phyloP scores from a whole-genome alignment of 2,113 vertebrate genomes.

The Corythoichthys intestinalis region DNA sequence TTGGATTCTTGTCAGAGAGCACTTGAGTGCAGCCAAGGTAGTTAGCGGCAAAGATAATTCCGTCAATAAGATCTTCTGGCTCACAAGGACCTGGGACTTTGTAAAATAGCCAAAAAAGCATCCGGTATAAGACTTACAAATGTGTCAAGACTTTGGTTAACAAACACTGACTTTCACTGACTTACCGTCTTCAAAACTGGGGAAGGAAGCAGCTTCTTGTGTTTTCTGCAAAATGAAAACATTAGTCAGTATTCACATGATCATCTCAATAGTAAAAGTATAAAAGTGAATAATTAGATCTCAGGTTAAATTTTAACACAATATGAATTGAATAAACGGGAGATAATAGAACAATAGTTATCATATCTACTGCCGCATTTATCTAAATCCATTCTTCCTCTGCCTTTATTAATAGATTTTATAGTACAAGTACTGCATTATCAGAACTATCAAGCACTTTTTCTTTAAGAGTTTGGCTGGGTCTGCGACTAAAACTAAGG shows the following conservation, averaged over 20 bases:
- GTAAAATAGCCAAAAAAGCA: slow-evolving; percentile 13
- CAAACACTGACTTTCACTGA: slow-evolving; percentile 7
- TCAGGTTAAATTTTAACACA: neutral
- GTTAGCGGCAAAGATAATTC: slow-evolving; percentile 98
- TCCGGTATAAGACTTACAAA: slow-evolving; percentile 1
- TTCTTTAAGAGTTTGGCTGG: too few relatives aligned
- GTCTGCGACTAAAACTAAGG: too few relatives aligned
- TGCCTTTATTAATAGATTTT: too few relatives aligned
- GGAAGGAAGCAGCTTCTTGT: slow-evolving; percentile 90
- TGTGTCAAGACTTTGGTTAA: neutral
- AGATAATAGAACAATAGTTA: neutral
- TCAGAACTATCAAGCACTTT: too few relatives aligned
- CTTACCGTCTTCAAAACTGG: slow-evolving; percentile 98
- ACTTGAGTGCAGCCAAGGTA: slow-evolving; percentile 97
- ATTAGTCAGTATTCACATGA: neutral
- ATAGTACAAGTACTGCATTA: too few relatives aligned
- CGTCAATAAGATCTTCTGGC: slow-evolving; percentile 96
- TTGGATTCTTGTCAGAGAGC: slow-evolving; percentile 91
- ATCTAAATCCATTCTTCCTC: too few relatives aligned
- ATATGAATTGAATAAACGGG: neutral
- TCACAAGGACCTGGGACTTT: slow-evolving; percentile 96
- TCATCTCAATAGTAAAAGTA: neutral
- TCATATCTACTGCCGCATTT: neutral
- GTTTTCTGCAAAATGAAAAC: slow-evolving; percentile 69
- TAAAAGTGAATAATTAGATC: neutral